These are phyloP conservation scores for Pseudolaguvia tuberculata DNA, from an alignment of 2,113 vertebrate genomes.

Conservation along the genomic window DNA sequence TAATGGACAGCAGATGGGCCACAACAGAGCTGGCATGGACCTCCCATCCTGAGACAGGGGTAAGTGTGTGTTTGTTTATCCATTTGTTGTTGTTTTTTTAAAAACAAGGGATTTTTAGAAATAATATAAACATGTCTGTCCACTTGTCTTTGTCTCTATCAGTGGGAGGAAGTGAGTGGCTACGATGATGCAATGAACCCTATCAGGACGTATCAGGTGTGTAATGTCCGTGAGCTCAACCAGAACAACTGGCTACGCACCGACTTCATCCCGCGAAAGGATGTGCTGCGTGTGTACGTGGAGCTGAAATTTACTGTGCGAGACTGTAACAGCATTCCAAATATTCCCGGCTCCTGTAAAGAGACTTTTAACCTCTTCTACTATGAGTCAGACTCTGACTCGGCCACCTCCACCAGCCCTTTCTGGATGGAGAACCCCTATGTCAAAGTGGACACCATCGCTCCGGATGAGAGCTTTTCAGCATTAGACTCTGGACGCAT, in stretches of 20 bases:
- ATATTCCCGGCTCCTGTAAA: constrained; percentile 97
- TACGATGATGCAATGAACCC: constrained; percentile 96
- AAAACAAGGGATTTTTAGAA: too few relatives aligned
- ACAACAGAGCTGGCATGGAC: constrained; percentile 96
- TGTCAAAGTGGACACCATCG: constrained; percentile 97
- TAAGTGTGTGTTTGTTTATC: constrained; percentile 57
- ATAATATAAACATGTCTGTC: too few relatives aligned
- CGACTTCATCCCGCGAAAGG: constrained; percentile 84
- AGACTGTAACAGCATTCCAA: constrained; percentile 96
- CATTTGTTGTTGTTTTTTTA: too few relatives aligned
- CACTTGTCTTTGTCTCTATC: constrained; percentile 10
- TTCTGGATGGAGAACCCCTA: constrained; percentile 99
- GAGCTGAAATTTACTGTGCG: constrained; percentile 52
- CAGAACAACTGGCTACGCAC: constrained; percentile 99
- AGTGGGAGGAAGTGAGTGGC: constrained; percentile 99
- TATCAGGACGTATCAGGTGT: constrained; percentile 97
- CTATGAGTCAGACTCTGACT: constrained; percentile 87
- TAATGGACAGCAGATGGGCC: constrained; percentile 98
- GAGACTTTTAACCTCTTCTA: constrained; percentile 99
- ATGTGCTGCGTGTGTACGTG: constrained; percentile 62
- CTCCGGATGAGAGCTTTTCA: constrained; percentile 93
- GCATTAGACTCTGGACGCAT: constrained; percentile 85
- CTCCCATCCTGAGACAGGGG: constrained; percentile 91
- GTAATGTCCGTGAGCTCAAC: constrained; percentile 84
- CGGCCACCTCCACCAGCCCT: constrained; percentile 87